Evolutionary conservation across 2,113 vertebrate genomes (phyloP), one percentile per base, ranked within the genome.

Genomic region (Atherinomorus stipes): DNA sequence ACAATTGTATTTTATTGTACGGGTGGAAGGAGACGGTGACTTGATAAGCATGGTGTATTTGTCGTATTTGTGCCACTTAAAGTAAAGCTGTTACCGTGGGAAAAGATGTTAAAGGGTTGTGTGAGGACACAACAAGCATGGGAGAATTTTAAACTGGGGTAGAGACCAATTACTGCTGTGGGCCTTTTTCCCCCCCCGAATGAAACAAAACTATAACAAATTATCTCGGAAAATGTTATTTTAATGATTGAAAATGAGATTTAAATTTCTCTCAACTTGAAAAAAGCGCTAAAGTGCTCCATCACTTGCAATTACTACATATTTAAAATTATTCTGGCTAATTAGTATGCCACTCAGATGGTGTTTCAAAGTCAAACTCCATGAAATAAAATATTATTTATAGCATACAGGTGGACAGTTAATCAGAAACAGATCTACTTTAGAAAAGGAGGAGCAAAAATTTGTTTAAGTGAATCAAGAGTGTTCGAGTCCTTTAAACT

Each of bases 21-120:
- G 57, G 75, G 84, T 40, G 77, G 84, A 79, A 52, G 82, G 82
- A 87, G 85, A 82, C 65, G 58, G 71, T 58, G 86, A 85, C 85
- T 81, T 71, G 83, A 90, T 92, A 90, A 90, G 89, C 86, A 67
- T 59, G 81, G 72, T 59, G 78, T 72, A 86, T 91, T 90, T 92
- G 90, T 89, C 86, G 87, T 83, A 88, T 92, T 90, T 85, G 85
- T 86, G 86, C 86, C 91, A 88, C 86, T 91, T 91, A 89, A 85
- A 89, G 77, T 54, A 63, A 83, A 89, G 89, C 86, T 26, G 61
- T 74, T 51, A 52, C 76, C 34, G 71, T 74, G 84, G 86, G 83
- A 83, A 86, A 64, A 50, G 83, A 84, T 80, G 75, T 79, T 80
- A 60, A 66, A 59, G 71, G 79, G 78, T 52, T 66, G 4, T 73